A percentile compares a stretch with the other conserved stretches of the same genome.
These are phyloP conservation scores for Arenicola marina DNA, from an alignment of 2,888 invertebrate species.

Conservation along the genomic window DNA sequence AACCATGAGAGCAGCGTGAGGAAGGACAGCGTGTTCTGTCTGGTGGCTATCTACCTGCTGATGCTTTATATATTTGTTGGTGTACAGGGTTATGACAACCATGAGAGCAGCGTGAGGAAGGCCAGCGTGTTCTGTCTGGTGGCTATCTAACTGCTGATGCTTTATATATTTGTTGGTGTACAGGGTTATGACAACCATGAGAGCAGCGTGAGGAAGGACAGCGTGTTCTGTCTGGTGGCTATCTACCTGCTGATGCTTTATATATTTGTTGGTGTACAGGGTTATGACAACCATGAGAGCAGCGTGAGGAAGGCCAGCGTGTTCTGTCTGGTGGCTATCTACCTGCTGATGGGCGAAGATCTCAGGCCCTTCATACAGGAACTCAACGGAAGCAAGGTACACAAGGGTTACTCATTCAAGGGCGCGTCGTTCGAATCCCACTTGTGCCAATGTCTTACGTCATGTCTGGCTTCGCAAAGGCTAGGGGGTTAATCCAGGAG, in stretches of 20 bases:
- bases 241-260: conserved; percentile 84
- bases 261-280: too few relatives aligned
- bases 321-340: conserved; percentile 95
- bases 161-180: too few relatives aligned
- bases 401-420: not conserved
- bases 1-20: conserved; percentile 89
- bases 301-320: conserved; percentile 94
- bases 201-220: conserved; percentile 91
- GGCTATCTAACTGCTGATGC: too few relatives aligned
- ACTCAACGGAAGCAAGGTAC: conserved; percentile 84
- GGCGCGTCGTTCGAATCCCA: too few relatives aligned
- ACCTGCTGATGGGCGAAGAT: conserved; percentile 81
- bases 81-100: too few relatives aligned
- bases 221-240: conserved; percentile 96
- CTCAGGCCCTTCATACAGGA: conserved; percentile 78
- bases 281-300: conserved; percentile 89
- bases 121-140: too few relatives aligned
- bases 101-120: too few relatives aligned
- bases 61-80: too few relatives aligned
- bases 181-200: conserved; percentile 91
- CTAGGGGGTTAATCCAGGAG: too few relatives aligned
- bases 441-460: too few relatives aligned
- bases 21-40: conserved; percentile 95
- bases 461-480: too few relatives aligned
- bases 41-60: conserved; percentile 89